Percentiles rank a stretch among this genome's conserved stretches.
Conservation (phyloP, 2,888 invertebrate genomes). For the Athetis lepigone region DNA sequence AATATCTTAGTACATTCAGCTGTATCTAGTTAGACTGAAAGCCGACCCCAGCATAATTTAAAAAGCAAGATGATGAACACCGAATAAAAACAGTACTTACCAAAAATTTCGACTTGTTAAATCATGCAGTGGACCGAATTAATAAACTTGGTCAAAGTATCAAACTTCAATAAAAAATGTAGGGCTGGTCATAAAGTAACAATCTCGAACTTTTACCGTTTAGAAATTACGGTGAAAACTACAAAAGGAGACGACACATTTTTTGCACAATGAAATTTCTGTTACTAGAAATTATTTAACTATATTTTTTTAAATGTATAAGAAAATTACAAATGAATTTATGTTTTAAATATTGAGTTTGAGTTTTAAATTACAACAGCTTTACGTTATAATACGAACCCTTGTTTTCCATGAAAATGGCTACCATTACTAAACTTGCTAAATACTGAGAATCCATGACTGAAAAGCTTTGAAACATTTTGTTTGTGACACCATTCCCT, state of each 20-base stretch:
- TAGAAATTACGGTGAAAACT: constrained; percentile 61
- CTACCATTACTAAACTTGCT: too few species aligned
- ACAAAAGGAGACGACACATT: constrained; percentile 59
- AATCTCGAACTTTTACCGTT: constrained; percentile 63
- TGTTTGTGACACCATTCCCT: neutral
- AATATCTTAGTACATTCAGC: too few species aligned
- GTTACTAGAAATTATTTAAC: constrained; percentile 43
- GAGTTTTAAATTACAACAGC: constrained; percentile 26
- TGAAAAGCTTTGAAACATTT: neutral
- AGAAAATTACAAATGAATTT: too few species aligned
- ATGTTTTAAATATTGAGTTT: neutral
- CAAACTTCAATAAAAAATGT: constrained; percentile 70
- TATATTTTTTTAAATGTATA: too few species aligned
- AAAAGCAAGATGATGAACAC: too few species aligned
- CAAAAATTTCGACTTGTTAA: constrained; percentile 53
- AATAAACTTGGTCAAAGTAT: constrained; percentile 66
- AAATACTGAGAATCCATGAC: too few species aligned
- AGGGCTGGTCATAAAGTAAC: constrained; percentile 64
- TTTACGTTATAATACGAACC: constrained; percentile 7
- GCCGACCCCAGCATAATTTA: too few species aligned
- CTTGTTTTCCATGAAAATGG: neutral
- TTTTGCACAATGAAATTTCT: constrained; percentile 59
- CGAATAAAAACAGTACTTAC: constrained; percentile 37
- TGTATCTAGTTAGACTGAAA: too few species aligned
- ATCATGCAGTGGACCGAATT: constrained; percentile 59